Conservation (phyloP, 2,797 vertebrate genomes). For the Pangasius mekongensis region DNA sequence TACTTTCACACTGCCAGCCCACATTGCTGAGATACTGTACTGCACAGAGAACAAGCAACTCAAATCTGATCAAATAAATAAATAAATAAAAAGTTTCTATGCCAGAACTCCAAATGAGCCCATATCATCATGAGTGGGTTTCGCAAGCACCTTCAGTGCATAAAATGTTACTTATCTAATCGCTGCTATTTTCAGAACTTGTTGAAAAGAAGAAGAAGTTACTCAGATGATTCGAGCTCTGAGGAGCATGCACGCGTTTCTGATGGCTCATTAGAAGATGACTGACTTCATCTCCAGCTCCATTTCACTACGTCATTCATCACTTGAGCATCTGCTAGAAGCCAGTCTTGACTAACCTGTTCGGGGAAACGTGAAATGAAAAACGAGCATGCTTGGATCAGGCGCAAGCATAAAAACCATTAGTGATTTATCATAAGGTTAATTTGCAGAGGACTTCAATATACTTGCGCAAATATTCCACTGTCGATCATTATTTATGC, state of each 20-base stretch:
- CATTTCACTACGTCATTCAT: not conserved
- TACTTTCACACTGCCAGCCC: slow-evolving; percentile 51
- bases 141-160: slow-evolving; percentile 11
- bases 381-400: not conserved
- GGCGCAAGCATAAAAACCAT: not conserved
- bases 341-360: not conserved
- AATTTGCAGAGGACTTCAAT: not conserved
- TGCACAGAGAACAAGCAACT: slow-evolving; percentile 14
- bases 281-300: slow-evolving; percentile 3
- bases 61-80: slow-evolving; percentile 14
- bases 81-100: slow-evolving; percentile 9
- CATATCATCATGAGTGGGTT: slow-evolving; percentile 20
- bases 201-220: not conserved
- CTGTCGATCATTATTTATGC: not conserved
- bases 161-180: slow-evolving; percentile 3
- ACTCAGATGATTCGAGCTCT: not conserved
- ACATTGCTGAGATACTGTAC: slow-evolving; percentile 33
- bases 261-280: not conserved
- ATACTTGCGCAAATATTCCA: not conserved
- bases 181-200: slow-evolving; percentile 21
- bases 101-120: slow-evolving; percentile 35
- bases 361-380: not conserved
- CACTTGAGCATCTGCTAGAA: not conserved
- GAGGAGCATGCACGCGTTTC: not conserved
- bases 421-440: not conserved